A percentile compares a stretch with the other conserved stretches of the same genome.
Conservation (phyloP, 1,140 invertebrate species). For the Listronotus bonariensis region DNA sequence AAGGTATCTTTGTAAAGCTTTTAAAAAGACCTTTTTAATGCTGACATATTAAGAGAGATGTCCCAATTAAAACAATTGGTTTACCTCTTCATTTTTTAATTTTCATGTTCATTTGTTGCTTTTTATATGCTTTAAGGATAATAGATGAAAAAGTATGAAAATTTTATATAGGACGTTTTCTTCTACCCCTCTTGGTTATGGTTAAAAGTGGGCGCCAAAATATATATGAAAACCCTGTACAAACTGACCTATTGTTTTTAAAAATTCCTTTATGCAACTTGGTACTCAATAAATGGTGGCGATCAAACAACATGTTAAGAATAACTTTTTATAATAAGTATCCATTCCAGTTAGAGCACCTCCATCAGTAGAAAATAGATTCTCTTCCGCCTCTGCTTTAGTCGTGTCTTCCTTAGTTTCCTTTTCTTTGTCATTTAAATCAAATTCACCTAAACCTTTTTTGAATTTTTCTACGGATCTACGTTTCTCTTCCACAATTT, state of each 20-base stretch:
- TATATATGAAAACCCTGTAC: too few species aligned
- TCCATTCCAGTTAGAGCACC: not conserved
- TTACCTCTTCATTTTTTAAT: too few species aligned
- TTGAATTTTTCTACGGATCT: not conserved
- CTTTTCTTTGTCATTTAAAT: not conserved
- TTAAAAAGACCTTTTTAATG: too few species aligned
- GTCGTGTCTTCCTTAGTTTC: not conserved
- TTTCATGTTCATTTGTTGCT: too few species aligned
- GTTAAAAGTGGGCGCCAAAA: too few species aligned
- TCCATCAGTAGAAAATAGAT: not conserved
- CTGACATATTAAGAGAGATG: too few species aligned
- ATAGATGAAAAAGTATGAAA: too few species aligned
- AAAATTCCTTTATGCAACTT: slow-evolving; percentile 33
- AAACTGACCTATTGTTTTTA: slow-evolving; percentile 17
- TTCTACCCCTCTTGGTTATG: too few species aligned
- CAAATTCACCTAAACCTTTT: not conserved
- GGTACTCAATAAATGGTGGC: slow-evolving; percentile 42
- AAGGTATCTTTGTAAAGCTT: too few species aligned
- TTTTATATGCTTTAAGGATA: too few species aligned
- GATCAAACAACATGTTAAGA: slow-evolving; percentile 37
- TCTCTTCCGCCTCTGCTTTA: not conserved
- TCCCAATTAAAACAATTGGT: too few species aligned
- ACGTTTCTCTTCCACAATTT: slow-evolving; percentile 4
- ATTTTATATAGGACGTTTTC: too few species aligned
- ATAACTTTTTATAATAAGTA: slow-evolving; percentile 19